Conservation (phyloP, 2,888 invertebrate species). For the Dione juno region DNA sequence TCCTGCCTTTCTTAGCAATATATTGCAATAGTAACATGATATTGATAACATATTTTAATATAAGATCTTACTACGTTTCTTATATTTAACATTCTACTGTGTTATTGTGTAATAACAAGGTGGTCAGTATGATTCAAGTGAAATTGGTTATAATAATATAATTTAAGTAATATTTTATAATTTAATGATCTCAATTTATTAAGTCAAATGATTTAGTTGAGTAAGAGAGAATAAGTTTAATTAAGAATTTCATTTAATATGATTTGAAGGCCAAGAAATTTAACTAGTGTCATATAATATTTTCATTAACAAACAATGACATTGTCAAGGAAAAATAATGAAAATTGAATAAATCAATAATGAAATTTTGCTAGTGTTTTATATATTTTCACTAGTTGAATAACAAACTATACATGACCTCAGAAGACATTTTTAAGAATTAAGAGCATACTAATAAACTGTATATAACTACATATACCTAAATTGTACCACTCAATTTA, state of each 20-base stretch:
- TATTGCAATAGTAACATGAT: neutral
- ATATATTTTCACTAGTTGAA: neutral
- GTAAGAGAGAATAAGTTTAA: conserved; percentile 28
- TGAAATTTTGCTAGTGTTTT: neutral
- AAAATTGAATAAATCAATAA: neutral
- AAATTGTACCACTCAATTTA: too few relatives aligned
- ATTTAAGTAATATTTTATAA: conserved; percentile 21
- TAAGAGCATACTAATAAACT: neutral
- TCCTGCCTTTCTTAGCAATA: neutral
- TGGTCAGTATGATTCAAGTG: conserved; percentile 28
- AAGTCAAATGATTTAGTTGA: conserved; percentile 49
- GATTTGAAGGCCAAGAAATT: neutral
- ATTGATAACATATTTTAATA: neutral
- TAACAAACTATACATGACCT: neutral
- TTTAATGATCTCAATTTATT: conserved; percentile 50
- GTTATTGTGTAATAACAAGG: conserved; percentile 1
- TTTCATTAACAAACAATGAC: neutral
- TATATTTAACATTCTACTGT: neutral
- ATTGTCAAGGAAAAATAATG: neutral
- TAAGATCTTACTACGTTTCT: conserved; percentile 2
- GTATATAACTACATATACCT: too few relatives aligned
- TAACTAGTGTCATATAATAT: conserved; percentile 4
- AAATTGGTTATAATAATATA: conserved; percentile 9
- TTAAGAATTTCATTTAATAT: neutral
- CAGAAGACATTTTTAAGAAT: neutral